Base-by-base conservation (phyloP, 2,888 invertebrate genomes). In the Nomada ruficornis region DNA sequence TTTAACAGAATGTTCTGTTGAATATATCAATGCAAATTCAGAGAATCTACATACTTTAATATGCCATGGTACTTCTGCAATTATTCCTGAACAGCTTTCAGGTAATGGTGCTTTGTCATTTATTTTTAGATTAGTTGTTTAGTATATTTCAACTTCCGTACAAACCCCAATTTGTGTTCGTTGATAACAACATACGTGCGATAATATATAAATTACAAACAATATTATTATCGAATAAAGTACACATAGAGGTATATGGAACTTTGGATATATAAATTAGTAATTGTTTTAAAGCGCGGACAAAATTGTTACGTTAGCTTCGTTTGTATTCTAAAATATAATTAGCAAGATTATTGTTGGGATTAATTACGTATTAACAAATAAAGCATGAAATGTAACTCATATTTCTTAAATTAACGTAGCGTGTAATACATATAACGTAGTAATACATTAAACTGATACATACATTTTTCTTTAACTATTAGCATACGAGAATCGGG, bases 11-110 rank as follows among this genome's bases (percentile, higher is more conserved):
- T 93, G 94, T 29, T 95, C 96, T 29, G 95, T 98, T 82, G 95
- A 96, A 80, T 94, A 95, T 75, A 95, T 98, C 69, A 97, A 97
- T 86, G 94, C 94, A 75, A 95, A 96, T 91, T 96, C 97, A 54
- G 95, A 95, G 81, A 96, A 96, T 90, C 94, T 98, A 73, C 94
- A 95, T 71, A 96, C 96, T 0, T 93, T 98, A 20, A 96, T 96
- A 88, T 95, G 98, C 88, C 97, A 97, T 3, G 96, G 96, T 9
- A 95, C 95, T 76, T 96, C 96, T 13, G 95, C 95, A 88, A 94
- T 96, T 52, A 93, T 96, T 82, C 95, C 96, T 10, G 13, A 65
- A 20, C 59, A 72, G 57, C 62, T 82, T 15, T 2, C 36, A 36
- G 67, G 86, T 82, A 80, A 83, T 67, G 47, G 20, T 13, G 11